phyloP scores from a whole-genome alignment of 1,140 invertebrate species.

The Drosophila azteca region DNA sequence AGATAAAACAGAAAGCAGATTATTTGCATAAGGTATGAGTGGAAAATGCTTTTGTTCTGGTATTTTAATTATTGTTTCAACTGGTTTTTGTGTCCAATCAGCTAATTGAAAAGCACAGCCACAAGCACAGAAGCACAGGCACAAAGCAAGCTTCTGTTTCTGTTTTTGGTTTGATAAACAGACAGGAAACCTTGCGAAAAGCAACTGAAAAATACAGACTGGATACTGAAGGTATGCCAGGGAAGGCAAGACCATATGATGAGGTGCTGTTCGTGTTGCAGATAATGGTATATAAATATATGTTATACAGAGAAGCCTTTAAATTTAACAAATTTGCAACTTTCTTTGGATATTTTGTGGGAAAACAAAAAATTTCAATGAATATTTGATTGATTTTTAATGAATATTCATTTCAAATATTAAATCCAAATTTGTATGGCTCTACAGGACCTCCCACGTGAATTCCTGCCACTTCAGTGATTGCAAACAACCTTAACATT shows the following conservation, averaged over 20 bases:
- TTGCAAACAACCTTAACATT: too few relatives aligned
- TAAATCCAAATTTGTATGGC: too few relatives aligned
- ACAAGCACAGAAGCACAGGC: slow-evolving; percentile 2
- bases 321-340: too few relatives aligned
- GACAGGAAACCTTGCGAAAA: slow-evolving; percentile 1
- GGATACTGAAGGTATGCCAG: background rate
- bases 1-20: slow-evolving; percentile 6
- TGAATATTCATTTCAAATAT: too few relatives aligned
- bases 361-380: too few relatives aligned
- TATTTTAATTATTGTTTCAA: slow-evolving; percentile 43
- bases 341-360: too few relatives aligned
- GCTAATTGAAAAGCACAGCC: slow-evolving; percentile 32
- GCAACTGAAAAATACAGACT: background rate
- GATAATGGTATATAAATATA: too few relatives aligned
- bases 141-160: slow-evolving; percentile 31
- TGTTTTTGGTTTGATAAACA: slow-evolving; percentile 36
- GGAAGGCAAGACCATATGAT: slow-evolving; percentile 15
- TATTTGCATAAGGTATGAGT: slow-evolving; percentile 9
- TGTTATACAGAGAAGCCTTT: too few relatives aligned
- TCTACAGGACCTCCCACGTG: too few relatives aligned
- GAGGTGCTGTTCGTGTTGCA: too few relatives aligned
- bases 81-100: slow-evolving; percentile 37
- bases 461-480: too few relatives aligned
- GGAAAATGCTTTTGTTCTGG: slow-evolving; percentile 13
- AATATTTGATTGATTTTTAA: too few relatives aligned